Evolutionary conservation across 2,888 invertebrate genomes (phyloP).

Genomic region (Lasioglossum malachurum): DNA sequence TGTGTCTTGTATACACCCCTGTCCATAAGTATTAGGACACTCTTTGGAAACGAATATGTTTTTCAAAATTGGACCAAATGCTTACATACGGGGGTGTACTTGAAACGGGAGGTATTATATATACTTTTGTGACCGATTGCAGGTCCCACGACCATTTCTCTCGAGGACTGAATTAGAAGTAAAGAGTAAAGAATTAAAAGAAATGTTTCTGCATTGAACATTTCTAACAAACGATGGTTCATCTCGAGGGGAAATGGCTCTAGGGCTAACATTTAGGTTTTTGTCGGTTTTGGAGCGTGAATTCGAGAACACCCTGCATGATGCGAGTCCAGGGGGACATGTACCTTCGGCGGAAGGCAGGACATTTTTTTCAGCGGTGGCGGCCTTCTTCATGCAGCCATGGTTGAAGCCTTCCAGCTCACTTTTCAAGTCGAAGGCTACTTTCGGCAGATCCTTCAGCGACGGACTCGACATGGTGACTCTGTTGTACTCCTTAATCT

Average conservation of each 20-base stretch:
- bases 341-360: slow-evolving; percentile 97
- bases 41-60: too few species aligned
- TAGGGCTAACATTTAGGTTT: not conserved
- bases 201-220: not conserved
- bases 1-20: too few species aligned
- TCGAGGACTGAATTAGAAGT: too few species aligned
- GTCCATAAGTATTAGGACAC: too few species aligned
- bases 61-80: too few species aligned
- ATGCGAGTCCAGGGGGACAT: slow-evolving; percentile 1
- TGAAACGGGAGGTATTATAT: not conserved
- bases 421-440: slow-evolving; percentile 94
- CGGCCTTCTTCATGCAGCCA: slow-evolving; percentile 94
- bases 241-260: not conserved
- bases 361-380: slow-evolving; percentile 96
- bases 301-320: not conserved
- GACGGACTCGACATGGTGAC: slow-evolving; percentile 87
- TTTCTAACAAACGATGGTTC: not conserved
- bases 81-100: too few species aligned
- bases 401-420: slow-evolving; percentile 97
- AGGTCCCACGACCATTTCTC: not conserved
- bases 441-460: slow-evolving; percentile 96
- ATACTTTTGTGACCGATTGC: not conserved
- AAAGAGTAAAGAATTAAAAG: not conserved
- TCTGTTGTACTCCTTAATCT: slow-evolving; percentile 69
- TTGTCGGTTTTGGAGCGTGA: not conserved